Evolutionary conservation across 2,113 vertebrate species (phyloP).

Genomic region (Triplophysa tibetana): DNA sequence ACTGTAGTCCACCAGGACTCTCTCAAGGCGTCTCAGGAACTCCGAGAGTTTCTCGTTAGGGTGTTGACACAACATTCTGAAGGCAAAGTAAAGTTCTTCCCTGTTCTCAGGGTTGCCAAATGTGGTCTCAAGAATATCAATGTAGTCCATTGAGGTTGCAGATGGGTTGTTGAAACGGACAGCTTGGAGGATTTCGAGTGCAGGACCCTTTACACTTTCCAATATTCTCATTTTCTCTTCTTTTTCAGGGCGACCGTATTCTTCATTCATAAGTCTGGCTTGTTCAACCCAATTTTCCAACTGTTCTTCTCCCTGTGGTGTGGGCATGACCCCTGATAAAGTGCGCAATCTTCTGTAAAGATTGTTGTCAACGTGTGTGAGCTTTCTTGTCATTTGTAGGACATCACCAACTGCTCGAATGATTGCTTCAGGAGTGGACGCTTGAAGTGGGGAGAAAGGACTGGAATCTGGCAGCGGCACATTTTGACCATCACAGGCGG

Average conservation of each 20-base stretch:
- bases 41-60: constrained; percentile 29
- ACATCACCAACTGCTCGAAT: constrained; percentile 21
- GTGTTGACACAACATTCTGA: constrained; percentile 36
- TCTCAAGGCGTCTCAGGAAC: constrained; percentile 47
- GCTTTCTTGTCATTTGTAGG: neutral
- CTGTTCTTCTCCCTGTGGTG: constrained; percentile 38
- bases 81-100: constrained; percentile 47
- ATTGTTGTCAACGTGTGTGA: neutral
- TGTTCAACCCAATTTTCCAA: constrained; percentile 50
- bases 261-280: constrained; percentile 28
- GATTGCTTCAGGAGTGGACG: constrained; percentile 27
- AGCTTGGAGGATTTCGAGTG: constrained; percentile 45
- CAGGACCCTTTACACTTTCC: constrained; percentile 48
- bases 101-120: constrained; percentile 46
- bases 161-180: constrained; percentile 27
- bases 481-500: neutral
- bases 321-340: constrained; percentile 46
- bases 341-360: constrained; percentile 9
- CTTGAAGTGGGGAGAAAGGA: neutral
- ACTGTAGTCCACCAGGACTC: constrained; percentile 23
- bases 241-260: constrained; percentile 28
- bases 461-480: neutral
- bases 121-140: constrained; percentile 28
- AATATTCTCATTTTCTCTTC: constrained; percentile 38
- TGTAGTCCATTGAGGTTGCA: constrained; percentile 21